These are phyloP conservation scores for Tethya wilhelma DNA, from an alignment of 37 sponge, comb jelly and placozoan genomes.

Conservation along the genomic window DNA sequence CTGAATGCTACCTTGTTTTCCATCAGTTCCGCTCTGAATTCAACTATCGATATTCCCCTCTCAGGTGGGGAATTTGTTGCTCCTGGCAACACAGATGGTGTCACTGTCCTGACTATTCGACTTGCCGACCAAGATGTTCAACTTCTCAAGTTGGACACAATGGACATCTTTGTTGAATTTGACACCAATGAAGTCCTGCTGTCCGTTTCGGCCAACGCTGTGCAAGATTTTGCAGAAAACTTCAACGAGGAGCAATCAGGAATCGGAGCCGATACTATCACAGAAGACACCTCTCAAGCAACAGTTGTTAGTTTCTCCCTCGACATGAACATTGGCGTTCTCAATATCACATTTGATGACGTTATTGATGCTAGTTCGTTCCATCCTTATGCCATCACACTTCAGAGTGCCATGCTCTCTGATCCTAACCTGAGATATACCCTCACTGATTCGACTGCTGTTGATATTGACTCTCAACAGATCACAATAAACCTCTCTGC, in stretches of 20 bases:
- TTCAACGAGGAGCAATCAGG: slow-evolving; percentile 1
- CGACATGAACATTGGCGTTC: slow-evolving; percentile 71
- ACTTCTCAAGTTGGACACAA: slow-evolving; percentile 45
- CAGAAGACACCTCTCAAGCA: slow-evolving; percentile 46
- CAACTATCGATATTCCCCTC: slow-evolving; percentile 36
- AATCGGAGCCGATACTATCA: background rate
- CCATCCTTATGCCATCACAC: slow-evolving; percentile 43
- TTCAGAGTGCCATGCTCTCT: slow-evolving; percentile 47
- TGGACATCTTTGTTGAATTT: slow-evolving; percentile 5
- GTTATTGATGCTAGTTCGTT: slow-evolving; percentile 59
- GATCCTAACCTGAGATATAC: slow-evolving; percentile 27
- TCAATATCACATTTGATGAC: slow-evolving; percentile 71
- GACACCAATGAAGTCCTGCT: slow-evolving; percentile 23
- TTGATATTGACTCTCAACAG: slow-evolving; percentile 34
- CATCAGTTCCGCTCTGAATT: slow-evolving; percentile 24
- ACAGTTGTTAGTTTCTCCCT: slow-evolving; percentile 43
- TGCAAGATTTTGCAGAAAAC: slow-evolving; percentile 57
- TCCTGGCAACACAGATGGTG: slow-evolving; percentile 18
- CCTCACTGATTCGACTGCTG: slow-evolving; percentile 54
- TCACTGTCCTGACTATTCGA: background rate
- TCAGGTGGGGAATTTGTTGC: slow-evolving; percentile 31
- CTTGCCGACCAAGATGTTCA: slow-evolving; percentile 49
- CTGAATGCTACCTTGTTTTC: slow-evolving; percentile 45
- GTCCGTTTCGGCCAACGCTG: slow-evolving; percentile 12
- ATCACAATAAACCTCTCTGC: slow-evolving; percentile 60